Percentiles rank a stretch among this genome's conserved stretches.
Conservation (phyloP, 2,113 vertebrate genomes). For the Lamprotornis superbus region DNA sequence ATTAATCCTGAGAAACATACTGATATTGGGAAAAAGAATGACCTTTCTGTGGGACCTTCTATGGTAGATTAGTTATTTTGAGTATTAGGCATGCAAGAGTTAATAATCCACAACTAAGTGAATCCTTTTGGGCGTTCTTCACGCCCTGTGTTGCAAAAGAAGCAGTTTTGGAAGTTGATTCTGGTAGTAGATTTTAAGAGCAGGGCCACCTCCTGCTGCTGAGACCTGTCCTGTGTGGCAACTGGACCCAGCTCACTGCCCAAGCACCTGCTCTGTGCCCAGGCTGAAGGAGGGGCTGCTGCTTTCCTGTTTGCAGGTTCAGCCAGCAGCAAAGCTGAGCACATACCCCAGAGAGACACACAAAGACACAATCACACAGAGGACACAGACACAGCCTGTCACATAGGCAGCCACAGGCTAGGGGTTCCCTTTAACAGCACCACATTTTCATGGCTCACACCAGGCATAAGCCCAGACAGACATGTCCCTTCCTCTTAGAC, state of each 20-base stretch:
- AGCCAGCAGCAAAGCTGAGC: neutral
- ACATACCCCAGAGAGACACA: neutral
- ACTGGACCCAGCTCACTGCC: neutral
- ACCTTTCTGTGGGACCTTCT: rapidly evolving
- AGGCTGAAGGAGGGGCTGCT: neutral
- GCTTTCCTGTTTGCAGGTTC: neutral
- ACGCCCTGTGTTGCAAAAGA: neutral
- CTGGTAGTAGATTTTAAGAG: neutral
- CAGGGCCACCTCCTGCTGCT: rapidly evolving
- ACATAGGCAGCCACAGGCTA: neutral
- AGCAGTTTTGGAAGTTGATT: neutral
- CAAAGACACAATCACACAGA: neutral
- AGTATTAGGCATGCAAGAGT: neutral
- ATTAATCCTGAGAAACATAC: neutral
- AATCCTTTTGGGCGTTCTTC: neutral
- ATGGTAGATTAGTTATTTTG: neutral
- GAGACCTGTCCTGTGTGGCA: neutral
- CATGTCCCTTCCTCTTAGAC: rapidly evolving
- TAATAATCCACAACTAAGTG: neutral
- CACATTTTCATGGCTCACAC: neutral
- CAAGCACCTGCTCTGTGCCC: neutral
- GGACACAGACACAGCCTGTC: neutral
- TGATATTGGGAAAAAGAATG: neutral
- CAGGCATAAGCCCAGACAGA: neutral
- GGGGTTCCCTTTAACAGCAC: neutral